Base-by-base conservation (phyloP, 2,797 vertebrate species). In the Clarias platycephalus region DNA sequence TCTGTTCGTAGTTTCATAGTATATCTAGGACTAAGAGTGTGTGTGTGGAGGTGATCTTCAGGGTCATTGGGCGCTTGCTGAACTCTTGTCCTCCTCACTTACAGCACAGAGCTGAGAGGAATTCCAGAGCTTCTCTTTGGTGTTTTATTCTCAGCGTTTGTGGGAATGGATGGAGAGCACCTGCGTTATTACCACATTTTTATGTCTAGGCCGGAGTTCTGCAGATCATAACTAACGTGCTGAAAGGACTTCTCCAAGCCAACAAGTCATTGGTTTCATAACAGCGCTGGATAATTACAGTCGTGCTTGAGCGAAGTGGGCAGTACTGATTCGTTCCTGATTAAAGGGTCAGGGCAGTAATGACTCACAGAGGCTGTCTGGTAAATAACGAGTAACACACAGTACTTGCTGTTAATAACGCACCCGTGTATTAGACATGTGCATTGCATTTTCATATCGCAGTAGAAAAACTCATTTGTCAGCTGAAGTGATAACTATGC, bases 71-170 rank as follows among this genome's bases (percentile, higher is more conserved):
- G 58, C 31, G 57, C 31, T 64, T 64, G 58, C 60, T 83, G 82
- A 87, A 68, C 37, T 44, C 58, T 70, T 88, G 86, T 89, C 84
- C 67, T 70, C 75, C 77, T 86, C 62, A 84, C 71, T 89, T 86
- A 83, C 22, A 34, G 53, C n/a, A n/a, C 74, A 55, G 26, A 26
- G 34, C 44, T 67, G 62, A 87, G 87, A 89, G 63, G 81, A 81
- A 86, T 70, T 74, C 31, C 86, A 89, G 89, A 81, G 57, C 58
- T 34, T 40, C 68, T 66, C 15, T 34, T 40, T 85, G 60, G 67
- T 53, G 44, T 71, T 58, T 58, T 75, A 78, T 44, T n/a, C 72
- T 15, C 74, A 58, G 83, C 53, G 37, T 82, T 85, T 64, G 58
- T 86, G 88, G 81, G 86, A 87, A 82, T 63, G 81, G 44, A 80